Conservation (phyloP, 2,113 vertebrate genomes). For the Pionites leucogaster region DNA sequence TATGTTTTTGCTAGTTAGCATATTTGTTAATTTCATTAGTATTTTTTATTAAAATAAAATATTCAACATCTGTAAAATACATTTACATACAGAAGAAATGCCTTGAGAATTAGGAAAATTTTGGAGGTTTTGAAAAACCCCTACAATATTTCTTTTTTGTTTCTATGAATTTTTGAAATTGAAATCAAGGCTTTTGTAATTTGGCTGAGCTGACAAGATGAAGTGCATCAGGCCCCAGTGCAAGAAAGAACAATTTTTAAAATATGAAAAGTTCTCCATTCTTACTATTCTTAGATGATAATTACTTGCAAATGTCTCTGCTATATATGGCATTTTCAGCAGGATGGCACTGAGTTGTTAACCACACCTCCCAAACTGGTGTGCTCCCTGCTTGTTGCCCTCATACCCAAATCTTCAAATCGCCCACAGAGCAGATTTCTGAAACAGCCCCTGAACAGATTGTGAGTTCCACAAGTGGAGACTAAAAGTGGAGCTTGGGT, state of each 20-base stretch:
- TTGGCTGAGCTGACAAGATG: not conserved
- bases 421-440: fast-evolving
- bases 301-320: not conserved
- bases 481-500: not conserved
- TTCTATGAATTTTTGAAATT: not conserved
- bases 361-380: not conserved
- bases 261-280: not conserved
- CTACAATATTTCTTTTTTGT: not conserved
- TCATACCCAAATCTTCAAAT: not conserved
- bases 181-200: not conserved
- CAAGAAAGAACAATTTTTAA: not conserved
- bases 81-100: not conserved
- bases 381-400: not conserved
- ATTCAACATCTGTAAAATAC: not conserved
- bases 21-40: not conserved
- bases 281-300: not conserved
- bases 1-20: not conserved
- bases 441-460: not conserved
- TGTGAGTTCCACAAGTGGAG: not conserved
- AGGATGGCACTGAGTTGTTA: not conserved
- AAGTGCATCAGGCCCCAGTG: not conserved
- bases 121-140: not conserved
- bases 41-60: not conserved
- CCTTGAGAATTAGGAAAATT: not conserved
- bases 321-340: not conserved